phyloP scores from a whole-genome alignment of 2,888 invertebrate species.

The Clusia tigrina region DNA sequence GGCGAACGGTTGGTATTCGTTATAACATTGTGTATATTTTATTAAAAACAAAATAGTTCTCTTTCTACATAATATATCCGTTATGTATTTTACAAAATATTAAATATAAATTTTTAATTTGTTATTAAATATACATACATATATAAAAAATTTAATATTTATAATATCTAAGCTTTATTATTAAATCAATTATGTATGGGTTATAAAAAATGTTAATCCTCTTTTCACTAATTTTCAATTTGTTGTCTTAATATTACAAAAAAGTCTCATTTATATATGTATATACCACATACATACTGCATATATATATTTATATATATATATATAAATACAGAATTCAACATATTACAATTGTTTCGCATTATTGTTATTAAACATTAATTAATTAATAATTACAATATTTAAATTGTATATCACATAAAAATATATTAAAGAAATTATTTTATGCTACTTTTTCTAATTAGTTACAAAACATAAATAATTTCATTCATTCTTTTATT shows the following conservation, averaged over 20 bases:
- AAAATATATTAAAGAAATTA: conserved; percentile 36
- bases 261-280: conserved; percentile 8
- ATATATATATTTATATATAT: conserved; percentile 32
- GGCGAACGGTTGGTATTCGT: too few relatives aligned
- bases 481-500: too few relatives aligned
- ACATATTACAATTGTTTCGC: conserved; percentile 12
- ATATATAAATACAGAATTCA: conserved; percentile 26
- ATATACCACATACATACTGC: conserved; percentile 27
- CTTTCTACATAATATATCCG: too few relatives aligned
- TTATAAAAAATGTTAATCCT: conserved; percentile 23
- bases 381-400: not conserved
- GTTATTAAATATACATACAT: too few relatives aligned
- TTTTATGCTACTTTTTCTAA: conserved; percentile 10
- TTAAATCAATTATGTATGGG: conserved; percentile 7
- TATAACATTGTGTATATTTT: too few relatives aligned
- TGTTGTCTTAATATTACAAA: not conserved
- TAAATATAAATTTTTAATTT: too few relatives aligned
- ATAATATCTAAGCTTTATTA: conserved; percentile 16
- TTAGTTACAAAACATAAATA: too few relatives aligned
- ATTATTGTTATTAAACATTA: conserved; percentile 19
- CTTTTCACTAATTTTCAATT: conserved; percentile 10
- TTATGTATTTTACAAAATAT: too few relatives aligned
- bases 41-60: too few relatives aligned
- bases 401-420: conserved; percentile 45
- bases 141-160: too few relatives aligned